A percentile compares a stretch with the other conserved stretches of the same genome.
These are phyloP conservation scores for Hemicrepidius hirtus DNA, from an alignment of 2,888 invertebrate species.

Conservation along the genomic window DNA sequence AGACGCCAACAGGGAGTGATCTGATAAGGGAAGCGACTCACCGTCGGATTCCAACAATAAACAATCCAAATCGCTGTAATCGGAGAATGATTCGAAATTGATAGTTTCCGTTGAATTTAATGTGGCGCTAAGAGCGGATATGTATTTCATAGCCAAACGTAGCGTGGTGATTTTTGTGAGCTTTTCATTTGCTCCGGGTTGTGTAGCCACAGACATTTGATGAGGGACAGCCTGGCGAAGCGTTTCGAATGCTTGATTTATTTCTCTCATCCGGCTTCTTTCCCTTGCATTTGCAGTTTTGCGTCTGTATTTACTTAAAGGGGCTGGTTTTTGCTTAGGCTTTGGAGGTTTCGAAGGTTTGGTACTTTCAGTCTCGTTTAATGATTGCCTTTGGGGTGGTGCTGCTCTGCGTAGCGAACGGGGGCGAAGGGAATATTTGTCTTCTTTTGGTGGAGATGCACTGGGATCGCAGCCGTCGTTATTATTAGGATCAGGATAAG, in stretches of 20 bases:
- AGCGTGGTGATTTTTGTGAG: constrained; percentile 93
- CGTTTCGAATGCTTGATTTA: constrained; percentile 91
- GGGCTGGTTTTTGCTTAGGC: constrained; percentile 80
- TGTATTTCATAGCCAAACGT: constrained; percentile 91
- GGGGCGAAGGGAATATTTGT: constrained; percentile 82
- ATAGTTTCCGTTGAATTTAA: constrained; percentile 66
- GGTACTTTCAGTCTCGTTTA: constrained; percentile 45
- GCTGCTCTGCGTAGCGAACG: constrained; percentile 77
- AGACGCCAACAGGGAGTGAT: constrained; percentile 74
- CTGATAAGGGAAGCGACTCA: constrained; percentile 75
- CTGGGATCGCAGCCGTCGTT: constrained; percentile 64
- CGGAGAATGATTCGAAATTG: constrained; percentile 53
- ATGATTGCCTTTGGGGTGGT: constrained; percentile 62
- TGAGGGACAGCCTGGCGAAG: constrained; percentile 86
- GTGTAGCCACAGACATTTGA: constrained; percentile 67
- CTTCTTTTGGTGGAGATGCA: constrained; percentile 65
- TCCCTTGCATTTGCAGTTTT: constrained; percentile 94
- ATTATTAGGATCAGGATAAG: constrained; percentile 69
- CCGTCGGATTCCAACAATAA: constrained; percentile 77
- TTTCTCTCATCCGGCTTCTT: constrained; percentile 90
- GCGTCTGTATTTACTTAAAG: constrained; percentile 90
- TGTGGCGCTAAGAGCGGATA: constrained; percentile 82
- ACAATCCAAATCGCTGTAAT: constrained; percentile 70
- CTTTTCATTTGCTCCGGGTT: constrained; percentile 81
- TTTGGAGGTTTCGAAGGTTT: constrained; percentile 63